These are phyloP conservation scores for Troides helena DNA, from an alignment of 2,888 invertebrate species.

Conservation along the genomic window DNA sequence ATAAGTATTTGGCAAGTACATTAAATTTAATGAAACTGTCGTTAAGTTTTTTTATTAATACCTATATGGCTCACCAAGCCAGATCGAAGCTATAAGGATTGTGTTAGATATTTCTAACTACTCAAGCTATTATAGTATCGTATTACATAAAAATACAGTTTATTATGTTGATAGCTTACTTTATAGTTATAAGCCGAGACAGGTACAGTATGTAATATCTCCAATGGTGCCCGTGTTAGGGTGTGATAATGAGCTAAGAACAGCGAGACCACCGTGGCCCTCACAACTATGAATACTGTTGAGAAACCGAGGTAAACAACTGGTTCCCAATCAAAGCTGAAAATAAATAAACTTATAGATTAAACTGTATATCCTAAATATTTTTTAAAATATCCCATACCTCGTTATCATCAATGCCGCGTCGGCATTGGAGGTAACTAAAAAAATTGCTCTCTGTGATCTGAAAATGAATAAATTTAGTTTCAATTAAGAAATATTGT, in stretches of 20 bases:
- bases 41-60: too few species aligned
- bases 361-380: background rate
- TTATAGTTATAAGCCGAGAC: slow-evolving; percentile 22
- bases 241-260: slow-evolving; percentile 23
- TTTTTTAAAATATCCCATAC: background rate
- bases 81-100: too few species aligned
- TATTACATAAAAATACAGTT: background rate
- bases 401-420: background rate
- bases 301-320: slow-evolving; percentile 17
- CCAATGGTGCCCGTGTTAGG: slow-evolving; percentile 19
- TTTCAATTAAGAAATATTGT: background rate
- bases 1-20: too few species aligned
- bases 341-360: background rate
- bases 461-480: slow-evolving; percentile 7
- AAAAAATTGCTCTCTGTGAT: slow-evolving; percentile 3
- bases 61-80: too few species aligned
- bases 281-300: slow-evolving; percentile 13
- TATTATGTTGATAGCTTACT: slow-evolving; percentile 1
- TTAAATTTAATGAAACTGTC: too few species aligned
- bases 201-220: slow-evolving; percentile 25
- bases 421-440: background rate
- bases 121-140: background rate
- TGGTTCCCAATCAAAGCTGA: slow-evolving; percentile 22
- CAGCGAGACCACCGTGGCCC: slow-evolving; percentile 6
- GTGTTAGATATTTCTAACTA: background rate